Base-by-base conservation (phyloP, 2,113 vertebrate genomes). In the Sylvilagus bachmani region DNA sequence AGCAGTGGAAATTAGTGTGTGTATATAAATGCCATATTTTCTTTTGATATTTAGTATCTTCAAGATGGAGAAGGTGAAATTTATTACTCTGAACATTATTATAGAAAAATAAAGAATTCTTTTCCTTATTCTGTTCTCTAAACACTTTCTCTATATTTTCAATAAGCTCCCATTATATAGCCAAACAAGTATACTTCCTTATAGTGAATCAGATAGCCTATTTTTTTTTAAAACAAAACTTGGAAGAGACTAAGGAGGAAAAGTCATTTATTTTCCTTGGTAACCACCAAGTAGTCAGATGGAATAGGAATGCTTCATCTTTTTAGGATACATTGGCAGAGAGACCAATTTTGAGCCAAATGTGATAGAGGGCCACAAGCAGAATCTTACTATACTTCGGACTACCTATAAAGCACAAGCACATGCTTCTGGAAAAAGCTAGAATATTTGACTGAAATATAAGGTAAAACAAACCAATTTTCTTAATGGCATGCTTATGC, bases 31-130 rank as follows among this genome's bases (percentile, higher is more conserved):
- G 13, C 13, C 8, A 38, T 66, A 8, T 62, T 75, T 10, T 92
- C 86, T 55, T 75, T 66, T 25, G 13, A 49, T 19, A 86, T 73
- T 67, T 3, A 89, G 10, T 11, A 69, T 91, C 91, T 96, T 89
- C 62, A 93, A 86, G 14, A 36, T 16, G 6, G 13, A 67, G 14
- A 8, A 69, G 36, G 19, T 90, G 25, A n/a, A 31, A 79, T 22
- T 81, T 80, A 75, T 71, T 74, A 36, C 6, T 13, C 16, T 86
- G 36, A 94, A 79, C 6, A 53, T 62, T 62, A 61, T 78, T 27
- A 44, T 38, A 31, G 16, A 77, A 73, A 67, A 21, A 62, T 64
- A 70, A 44, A 33, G 36, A 44, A 44, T 36, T 64, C 13, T 64
- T 90, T 81, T 90, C n/a, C 55, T 67, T 62, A 62, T 44, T 77